Percentiles rank a stretch among this genome's conserved stretches.
Evolutionary conservation across 2,113 vertebrate genomes (phyloP).

Genomic region (Baryphthengus martii): DNA sequence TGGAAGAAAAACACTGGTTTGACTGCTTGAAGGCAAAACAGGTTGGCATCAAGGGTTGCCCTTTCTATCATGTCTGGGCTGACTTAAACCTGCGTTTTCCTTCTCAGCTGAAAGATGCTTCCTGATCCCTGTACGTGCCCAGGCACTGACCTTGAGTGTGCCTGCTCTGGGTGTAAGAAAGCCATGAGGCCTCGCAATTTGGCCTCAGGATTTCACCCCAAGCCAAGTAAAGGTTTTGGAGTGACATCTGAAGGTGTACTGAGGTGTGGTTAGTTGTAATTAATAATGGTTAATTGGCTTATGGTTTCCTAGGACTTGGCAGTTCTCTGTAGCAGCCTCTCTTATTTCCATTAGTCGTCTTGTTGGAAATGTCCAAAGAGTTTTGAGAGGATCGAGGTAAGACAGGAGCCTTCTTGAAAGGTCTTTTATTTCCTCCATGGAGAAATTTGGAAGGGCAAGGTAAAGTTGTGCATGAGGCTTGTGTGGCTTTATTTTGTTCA

Average conservation of each 20-base stretch:
- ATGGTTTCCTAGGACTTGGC: neutral
- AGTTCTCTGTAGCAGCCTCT: neutral
- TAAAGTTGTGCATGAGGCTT: neutral
- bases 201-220: neutral
- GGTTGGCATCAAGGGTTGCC: neutral
- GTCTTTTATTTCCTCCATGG: neutral
- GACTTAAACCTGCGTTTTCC: neutral
- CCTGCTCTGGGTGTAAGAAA: neutral
- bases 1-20: neutral
- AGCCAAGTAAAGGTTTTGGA: neutral
- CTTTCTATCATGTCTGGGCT: neutral
- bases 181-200: neutral
- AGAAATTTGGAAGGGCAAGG: neutral
- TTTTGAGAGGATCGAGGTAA: neutral
- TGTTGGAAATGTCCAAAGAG: neutral
- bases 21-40: neutral
- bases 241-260: neutral
- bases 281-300: neutral
- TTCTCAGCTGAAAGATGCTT: neutral
- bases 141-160: neutral
- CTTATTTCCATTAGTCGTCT: neutral
- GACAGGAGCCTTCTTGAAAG: neutral
- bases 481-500: neutral
- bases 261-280: neutral
- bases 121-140: fast-evolving